These are phyloP conservation scores for Halichoeres trimaculatus DNA, from an alignment of 2,113 vertebrate genomes.

Conservation along the genomic window DNA sequence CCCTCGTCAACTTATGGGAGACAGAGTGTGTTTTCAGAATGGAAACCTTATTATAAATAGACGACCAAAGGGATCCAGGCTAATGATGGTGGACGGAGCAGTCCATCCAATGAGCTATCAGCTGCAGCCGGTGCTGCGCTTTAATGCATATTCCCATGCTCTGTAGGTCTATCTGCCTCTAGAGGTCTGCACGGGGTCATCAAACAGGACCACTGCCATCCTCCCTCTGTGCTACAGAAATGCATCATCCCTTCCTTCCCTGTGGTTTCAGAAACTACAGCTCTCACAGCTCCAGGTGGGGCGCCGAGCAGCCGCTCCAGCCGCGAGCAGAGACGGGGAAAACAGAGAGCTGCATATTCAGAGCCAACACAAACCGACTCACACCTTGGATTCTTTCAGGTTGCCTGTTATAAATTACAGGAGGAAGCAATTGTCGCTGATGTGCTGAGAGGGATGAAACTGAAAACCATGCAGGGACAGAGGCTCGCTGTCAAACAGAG, in stretches of 20 bases:
- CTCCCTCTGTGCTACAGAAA: conserved; percentile 57
- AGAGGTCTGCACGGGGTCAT: conserved; percentile 58
- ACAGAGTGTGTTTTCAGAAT: conserved; percentile 26
- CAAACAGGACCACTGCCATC: conserved; percentile 70
- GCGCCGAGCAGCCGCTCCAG: conserved; percentile 19
- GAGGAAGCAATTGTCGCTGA: conserved; percentile 72
- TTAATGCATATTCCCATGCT: conserved; percentile 62
- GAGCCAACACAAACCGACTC: conserved; percentile 74
- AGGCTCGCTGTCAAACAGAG: conserved; percentile 63
- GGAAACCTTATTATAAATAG: conserved; percentile 73
- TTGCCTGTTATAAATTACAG: conserved; percentile 76
- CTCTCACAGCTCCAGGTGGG: conserved; percentile 41
- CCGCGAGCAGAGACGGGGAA: conserved; percentile 27
- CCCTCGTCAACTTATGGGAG: conserved; percentile 29
- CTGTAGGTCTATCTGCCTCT: conserved; percentile 72
- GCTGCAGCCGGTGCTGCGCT: conserved; percentile 47
- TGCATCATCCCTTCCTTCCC: conserved; percentile 7
- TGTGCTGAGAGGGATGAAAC: conserved; percentile 81
- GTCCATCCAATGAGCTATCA: conserved; percentile 51
- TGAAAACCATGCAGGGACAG: conserved; percentile 66
- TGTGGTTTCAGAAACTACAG: conserved; percentile 52
- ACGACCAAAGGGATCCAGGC: conserved; percentile 30
- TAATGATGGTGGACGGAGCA: conserved; percentile 56
- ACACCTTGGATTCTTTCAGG: conserved; percentile 77
- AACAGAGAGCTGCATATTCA: background rate